Percentiles rank a stretch among this genome's conserved stretches.
phyloP scores from a whole-genome alignment of 2,888 invertebrate genomes.

The Candidula unifasciata region DNA sequence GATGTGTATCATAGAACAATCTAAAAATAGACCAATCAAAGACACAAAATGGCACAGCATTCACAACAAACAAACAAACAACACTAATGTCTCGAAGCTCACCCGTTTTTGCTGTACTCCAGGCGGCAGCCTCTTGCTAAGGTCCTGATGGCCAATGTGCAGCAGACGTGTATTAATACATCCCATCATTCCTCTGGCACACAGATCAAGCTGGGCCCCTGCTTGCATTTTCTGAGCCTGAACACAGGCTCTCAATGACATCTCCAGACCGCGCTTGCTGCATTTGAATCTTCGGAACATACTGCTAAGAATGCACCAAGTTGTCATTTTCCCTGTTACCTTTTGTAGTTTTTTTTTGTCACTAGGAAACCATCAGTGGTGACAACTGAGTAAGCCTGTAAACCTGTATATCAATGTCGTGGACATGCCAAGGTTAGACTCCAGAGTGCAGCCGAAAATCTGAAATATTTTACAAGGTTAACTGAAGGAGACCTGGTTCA shows the following conservation, averaged over 20 bases:
- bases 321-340: conserved; percentile 16
- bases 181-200: not conserved
- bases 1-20: not conserved
- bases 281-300: conserved; percentile 25
- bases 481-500: too few species aligned
- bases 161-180: not conserved
- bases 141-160: not conserved
- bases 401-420: not conserved
- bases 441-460: too few species aligned
- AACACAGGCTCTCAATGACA: not conserved
- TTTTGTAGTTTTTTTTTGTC: not conserved
- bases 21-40: not conserved
- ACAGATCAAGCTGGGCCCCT: not conserved
- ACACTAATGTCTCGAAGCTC: not conserved
- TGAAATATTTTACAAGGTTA: not conserved
- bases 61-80: not conserved
- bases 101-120: conserved; percentile 43
- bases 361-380: not conserved
- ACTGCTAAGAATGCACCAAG: conserved; percentile 25
- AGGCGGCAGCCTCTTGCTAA: conserved; percentile 18
- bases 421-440: too few species aligned
- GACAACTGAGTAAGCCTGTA: not conserved
- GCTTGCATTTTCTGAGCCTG: not conserved
- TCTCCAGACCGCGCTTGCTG: not conserved
- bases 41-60: not conserved